Percentiles rank a stretch among this genome's conserved stretches.
phyloP scores from a whole-genome alignment of 2,797 vertebrate genomes.

The Gobionotothen gibberifrons region DNA sequence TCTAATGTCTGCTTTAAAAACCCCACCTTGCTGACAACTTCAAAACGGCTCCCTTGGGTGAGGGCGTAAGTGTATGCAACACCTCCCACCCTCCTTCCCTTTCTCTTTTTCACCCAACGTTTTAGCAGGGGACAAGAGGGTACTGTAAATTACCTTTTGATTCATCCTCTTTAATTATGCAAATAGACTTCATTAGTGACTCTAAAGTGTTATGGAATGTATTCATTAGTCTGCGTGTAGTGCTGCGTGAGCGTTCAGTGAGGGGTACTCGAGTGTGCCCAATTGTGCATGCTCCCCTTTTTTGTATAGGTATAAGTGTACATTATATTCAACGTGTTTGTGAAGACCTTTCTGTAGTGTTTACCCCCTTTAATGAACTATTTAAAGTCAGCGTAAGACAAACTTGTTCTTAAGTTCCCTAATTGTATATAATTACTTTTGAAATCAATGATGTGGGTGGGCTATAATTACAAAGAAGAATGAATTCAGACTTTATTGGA shows the following conservation, averaged over 20 bases:
- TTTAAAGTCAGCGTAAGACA: conserved; percentile 5
- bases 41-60: conserved; percentile 58
- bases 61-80: conserved; percentile 55
- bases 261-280: conserved; percentile 58
- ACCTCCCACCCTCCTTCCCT: conserved; percentile 26
- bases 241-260: conserved; percentile 56
- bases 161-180: conserved; percentile 82
- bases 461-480: background rate
- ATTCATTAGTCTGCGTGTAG: conserved; percentile 69
- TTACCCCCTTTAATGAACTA: background rate
- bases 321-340: conserved; percentile 25
- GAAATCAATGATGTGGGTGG: conserved; percentile 1
- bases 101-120: conserved; percentile 38
- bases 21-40: conserved; percentile 51
- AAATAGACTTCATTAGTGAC: conserved; percentile 77
- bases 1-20: conserved; percentile 66
- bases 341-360: conserved; percentile 7
- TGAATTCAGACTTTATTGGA: conserved; percentile 4
- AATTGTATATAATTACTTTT: background rate
- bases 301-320: conserved; percentile 26
- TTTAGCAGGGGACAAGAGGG: conserved; percentile 67
- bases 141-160: conserved; percentile 80
- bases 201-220: conserved; percentile 70
- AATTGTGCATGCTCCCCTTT: conserved; percentile 31
- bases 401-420: background rate